Evolutionary conservation across 1,140 invertebrate genomes (phyloP).

Genomic region (Vanessa tameamea): DNA sequence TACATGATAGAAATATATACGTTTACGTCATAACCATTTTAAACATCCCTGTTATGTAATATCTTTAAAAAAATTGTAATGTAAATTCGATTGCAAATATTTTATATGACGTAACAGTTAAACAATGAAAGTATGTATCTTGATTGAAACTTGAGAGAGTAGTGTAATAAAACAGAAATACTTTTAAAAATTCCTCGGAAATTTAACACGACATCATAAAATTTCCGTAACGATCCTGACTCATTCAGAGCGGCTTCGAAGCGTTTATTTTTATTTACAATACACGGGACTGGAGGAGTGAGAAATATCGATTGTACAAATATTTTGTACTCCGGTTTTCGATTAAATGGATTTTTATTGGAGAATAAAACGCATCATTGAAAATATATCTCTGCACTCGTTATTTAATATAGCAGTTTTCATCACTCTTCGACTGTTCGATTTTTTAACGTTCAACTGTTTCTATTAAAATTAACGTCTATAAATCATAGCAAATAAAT

Average conservation of each 20-base stretch:
- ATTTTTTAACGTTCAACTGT: neutral
- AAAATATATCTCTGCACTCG: slow-evolving; percentile 9
- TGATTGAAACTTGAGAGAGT: neutral
- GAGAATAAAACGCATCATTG: slow-evolving; percentile 1
- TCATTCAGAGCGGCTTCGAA: neutral
- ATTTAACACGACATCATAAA: slow-evolving; percentile 18
- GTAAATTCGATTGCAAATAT: neutral
- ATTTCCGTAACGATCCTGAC: slow-evolving; percentile 18
- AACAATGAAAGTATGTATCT: too few species aligned
- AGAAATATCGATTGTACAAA: slow-evolving; percentile 16
- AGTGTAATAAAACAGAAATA: slow-evolving; percentile 2
- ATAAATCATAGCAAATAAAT: neutral
- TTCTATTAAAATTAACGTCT: neutral
- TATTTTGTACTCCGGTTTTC: slow-evolving; percentile 9
- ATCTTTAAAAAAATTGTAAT: neutral
- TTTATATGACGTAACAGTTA: too few species aligned
- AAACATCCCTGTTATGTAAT: neutral
- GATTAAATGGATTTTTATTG: slow-evolving; percentile 6
- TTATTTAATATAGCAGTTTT: neutral
- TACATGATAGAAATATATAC: too few species aligned
- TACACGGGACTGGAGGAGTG: neutral
- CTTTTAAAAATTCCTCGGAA: slow-evolving; percentile 6
- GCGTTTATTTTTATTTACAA: slow-evolving; percentile 21
- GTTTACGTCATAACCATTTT: too few species aligned
- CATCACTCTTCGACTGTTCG: neutral